Percentiles rank a stretch among this genome's conserved stretches.
Evolutionary conservation across 2,113 vertebrate species (phyloP).

Genomic region (Plectropomus leopardus): DNA sequence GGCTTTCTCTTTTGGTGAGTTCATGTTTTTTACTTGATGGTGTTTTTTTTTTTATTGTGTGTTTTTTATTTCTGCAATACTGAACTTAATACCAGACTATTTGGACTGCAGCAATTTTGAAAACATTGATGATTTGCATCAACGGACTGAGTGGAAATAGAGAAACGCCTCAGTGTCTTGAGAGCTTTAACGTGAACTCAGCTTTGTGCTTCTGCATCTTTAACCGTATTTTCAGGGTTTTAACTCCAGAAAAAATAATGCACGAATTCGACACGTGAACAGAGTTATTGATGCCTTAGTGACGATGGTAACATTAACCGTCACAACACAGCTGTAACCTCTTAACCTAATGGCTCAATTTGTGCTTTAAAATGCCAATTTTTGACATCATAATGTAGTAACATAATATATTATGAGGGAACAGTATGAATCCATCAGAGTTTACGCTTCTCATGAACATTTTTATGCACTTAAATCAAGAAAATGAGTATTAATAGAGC

Average conservation of each 20-base stretch:
- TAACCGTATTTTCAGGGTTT: neutral
- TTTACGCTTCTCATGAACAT: neutral
- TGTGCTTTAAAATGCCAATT: neutral
- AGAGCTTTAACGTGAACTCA: neutral
- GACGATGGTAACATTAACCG: neutral
- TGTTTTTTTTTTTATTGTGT: neutral
- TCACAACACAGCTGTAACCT: neutral
- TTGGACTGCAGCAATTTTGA: neutral
- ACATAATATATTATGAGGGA: neutral
- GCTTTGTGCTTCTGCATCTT: neutral
- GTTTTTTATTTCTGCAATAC: neutral
- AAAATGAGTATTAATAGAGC: neutral
- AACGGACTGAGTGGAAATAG: neutral
- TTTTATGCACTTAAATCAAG: neutral
- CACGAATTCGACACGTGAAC: neutral
- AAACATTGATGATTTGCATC: neutral
- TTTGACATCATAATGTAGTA: neutral
- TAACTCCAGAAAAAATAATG: neutral
- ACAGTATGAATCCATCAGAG: neutral
- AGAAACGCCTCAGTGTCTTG: neutral
- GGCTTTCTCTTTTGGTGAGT: constrained; percentile 56
- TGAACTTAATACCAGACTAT: neutral
- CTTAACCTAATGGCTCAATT: neutral
- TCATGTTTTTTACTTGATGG: neutral
- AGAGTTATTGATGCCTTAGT: too few species aligned